phyloP scores from a whole-genome alignment of 2,797 vertebrate genomes.

The Mergus octosetaceus region DNA sequence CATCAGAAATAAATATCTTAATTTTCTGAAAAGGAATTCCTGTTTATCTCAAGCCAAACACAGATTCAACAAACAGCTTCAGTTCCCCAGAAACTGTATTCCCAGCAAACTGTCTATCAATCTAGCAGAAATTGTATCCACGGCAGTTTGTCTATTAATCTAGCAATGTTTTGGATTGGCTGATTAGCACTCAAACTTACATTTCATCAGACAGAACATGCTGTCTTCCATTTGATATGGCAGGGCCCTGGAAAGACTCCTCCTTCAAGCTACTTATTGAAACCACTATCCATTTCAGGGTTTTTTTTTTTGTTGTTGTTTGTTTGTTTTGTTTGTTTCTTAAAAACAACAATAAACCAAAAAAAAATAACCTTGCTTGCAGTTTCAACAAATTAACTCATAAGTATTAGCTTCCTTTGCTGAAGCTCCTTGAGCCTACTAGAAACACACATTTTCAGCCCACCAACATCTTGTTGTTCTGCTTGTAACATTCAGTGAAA shows the following conservation, averaged over 20 bases:
- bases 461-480: not conserved
- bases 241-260: not conserved
- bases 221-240: not conserved
- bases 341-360: not conserved
- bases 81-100: not conserved
- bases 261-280: not conserved
- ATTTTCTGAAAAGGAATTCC: not conserved
- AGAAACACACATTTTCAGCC: not conserved
- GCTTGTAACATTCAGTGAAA: not conserved
- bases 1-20: not conserved
- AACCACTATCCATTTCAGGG: constrained; percentile 7
- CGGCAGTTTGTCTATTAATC: not conserved
- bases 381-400: not conserved
- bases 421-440: not conserved
- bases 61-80: not conserved
- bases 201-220: not conserved
- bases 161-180: not conserved
- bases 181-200: not conserved
- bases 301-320: not conserved
- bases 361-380: not conserved
- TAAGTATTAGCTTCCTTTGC: not conserved
- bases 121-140: not conserved
- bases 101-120: not conserved
- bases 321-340: no score
- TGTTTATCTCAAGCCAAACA: not conserved